Base-by-base conservation (phyloP, 2,113 vertebrate species). In the Lophotis ruficrista region DNA sequence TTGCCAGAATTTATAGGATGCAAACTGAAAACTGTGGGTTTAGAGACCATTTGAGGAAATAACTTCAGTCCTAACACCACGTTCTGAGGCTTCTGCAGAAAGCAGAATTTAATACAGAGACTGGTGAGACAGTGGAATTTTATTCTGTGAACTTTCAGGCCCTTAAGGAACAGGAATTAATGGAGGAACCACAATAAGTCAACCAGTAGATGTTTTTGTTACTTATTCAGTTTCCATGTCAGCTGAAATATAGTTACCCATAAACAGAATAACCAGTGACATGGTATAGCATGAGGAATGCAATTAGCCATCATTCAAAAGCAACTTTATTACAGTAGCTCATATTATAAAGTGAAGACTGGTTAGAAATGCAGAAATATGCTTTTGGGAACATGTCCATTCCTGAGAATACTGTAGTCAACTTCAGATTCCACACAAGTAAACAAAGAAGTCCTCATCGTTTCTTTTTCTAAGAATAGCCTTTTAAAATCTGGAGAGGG, bases 41-140 rank as follows among this genome's bases (percentile, higher is more conserved):
- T 96, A 90, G 83, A 86, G 84, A 87, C 71, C 51, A 65, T 72
- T 51, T 45, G 88, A 94, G 75, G 92, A 71, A 81, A 77, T 64
- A 83, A 81, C 80, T 95, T 87, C 54, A 19, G 14, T 70, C 41
- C 83, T 92, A 91, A 91, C 35, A 81, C 24, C 48, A 50, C 3
- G 3, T 93, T 93, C 83, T 78, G 91, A 77, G 84, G 83, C 86
- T 93, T 88, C 93, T 90, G 91, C 86, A 88, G 90, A 92, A 93
- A 83, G 70, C n/a, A 93, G 60, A 90, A 89, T 93, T 93, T 94
- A 88, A 88, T 61, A 81, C 65, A 93, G 78, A 96, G 83, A 80
- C 33, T 47, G 45, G 92, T 91, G 88, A 93, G 61, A 93, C 20
- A 21, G 64, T 92, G 90, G 81, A 91, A 95, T 96, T 95, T 92